Conservation (phyloP, 2,888 invertebrate species). For the Azorinus chamasolen region DNA sequence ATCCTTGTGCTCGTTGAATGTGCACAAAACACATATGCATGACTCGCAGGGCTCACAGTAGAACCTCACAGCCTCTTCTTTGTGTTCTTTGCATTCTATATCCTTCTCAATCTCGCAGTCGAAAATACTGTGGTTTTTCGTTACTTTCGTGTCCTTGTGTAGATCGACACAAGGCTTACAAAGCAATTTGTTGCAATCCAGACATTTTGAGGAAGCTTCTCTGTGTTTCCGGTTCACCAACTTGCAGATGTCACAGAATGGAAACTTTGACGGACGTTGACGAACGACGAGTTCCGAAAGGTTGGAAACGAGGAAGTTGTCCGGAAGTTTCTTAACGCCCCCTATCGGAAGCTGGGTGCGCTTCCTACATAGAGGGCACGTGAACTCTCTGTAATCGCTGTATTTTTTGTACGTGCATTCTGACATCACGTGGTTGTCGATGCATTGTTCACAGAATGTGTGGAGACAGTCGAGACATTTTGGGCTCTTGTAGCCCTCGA, state of each 20-base stretch:
- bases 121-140: constrained; percentile 85
- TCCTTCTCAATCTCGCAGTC: constrained; percentile 87
- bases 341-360: constrained; percentile 86
- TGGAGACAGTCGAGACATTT: constrained; percentile 86
- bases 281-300: constrained; percentile 84
- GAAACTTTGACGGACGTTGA: constrained; percentile 85
- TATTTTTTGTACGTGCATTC: constrained; percentile 87
- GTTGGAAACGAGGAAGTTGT: constrained; percentile 86
- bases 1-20: constrained; percentile 86
- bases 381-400: constrained; percentile 86
- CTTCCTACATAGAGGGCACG: constrained; percentile 86
- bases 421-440: constrained; percentile 86
- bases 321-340: constrained; percentile 86
- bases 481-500: constrained; percentile 86
- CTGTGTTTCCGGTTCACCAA: constrained; percentile 84
- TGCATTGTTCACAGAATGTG: constrained; percentile 86
- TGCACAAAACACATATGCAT: constrained; percentile 86
- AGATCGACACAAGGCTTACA: constrained; percentile 85
- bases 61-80: constrained; percentile 86
- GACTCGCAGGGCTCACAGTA: constrained; percentile 86
- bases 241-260: constrained; percentile 86
- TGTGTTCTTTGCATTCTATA: constrained; percentile 86
- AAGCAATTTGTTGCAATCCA: constrained; percentile 86
- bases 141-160: constrained; percentile 86
- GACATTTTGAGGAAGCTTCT: constrained; percentile 86